A percentile compares a stretch with the other conserved stretches of the same genome.
Evolutionary conservation across 1,140 invertebrate genomes (phyloP).

Genomic region (Drosophila tristis): DNA sequence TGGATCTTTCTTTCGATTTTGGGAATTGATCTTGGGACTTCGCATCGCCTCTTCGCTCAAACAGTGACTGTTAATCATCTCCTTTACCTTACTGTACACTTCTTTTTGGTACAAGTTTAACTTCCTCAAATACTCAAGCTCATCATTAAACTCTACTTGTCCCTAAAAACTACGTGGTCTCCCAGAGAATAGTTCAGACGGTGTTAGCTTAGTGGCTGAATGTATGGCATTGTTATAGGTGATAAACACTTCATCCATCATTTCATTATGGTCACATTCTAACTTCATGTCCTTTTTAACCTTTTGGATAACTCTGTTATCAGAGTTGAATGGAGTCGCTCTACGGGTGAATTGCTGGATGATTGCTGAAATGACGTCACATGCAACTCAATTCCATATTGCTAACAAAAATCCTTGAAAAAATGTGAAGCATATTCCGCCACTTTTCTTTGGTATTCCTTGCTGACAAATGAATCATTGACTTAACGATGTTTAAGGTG

Average conservation of each 20-base stretch:
- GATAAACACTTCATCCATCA: constrained; percentile 29
- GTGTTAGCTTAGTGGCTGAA: constrained; percentile 23
- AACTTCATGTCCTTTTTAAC: too few species aligned
- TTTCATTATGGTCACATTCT: constrained; percentile 25
- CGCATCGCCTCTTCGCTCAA: too few species aligned
- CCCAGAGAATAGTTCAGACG: constrained; percentile 34
- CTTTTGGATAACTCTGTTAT: too few species aligned
- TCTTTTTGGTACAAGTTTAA: constrained; percentile 1
- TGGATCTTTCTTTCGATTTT: too few species aligned
- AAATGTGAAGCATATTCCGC: constrained; percentile 22
- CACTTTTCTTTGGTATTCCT: constrained; percentile 7
- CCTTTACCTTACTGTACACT: neutral
- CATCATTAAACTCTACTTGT: neutral
- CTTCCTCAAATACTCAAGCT: constrained; percentile 8
- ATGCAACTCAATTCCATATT: constrained; percentile 29
- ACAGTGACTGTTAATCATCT: neutral
- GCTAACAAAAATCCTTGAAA: constrained; percentile 34
- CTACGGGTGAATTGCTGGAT: constrained; percentile 12
- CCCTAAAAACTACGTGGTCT: constrained; percentile 5
- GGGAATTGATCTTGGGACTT: too few species aligned
- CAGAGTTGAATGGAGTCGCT: too few species aligned
- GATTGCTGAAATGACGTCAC: constrained; percentile 35
- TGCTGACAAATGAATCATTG: constrained; percentile 1
- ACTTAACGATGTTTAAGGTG: too few species aligned
- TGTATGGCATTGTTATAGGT: constrained; percentile 43